A percentile compares a stretch with the other conserved stretches of the same genome.
Conservation (phyloP, 2,113 vertebrate species). For the Australoheros scitulus region DNA sequence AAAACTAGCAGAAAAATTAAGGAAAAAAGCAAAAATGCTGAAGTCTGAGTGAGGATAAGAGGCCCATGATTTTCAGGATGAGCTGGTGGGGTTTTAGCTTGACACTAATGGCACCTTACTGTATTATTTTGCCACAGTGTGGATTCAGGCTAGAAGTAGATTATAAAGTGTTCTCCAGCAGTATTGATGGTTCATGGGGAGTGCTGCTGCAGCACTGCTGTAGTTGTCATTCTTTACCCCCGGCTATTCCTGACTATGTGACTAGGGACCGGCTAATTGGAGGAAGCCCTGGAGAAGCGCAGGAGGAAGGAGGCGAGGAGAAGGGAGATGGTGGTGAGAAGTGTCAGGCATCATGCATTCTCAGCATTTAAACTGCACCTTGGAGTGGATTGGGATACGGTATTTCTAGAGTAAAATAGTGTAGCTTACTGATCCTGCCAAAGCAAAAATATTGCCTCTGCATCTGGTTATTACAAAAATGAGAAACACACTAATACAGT, state of each 20-base stretch:
- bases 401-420: background rate
- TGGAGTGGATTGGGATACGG: background rate
- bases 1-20: slow-evolving; percentile 24
- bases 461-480: background rate
- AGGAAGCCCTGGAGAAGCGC: slow-evolving; percentile 73
- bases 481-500: background rate
- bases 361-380: slow-evolving; percentile 36
- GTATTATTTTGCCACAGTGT: slow-evolving; percentile 43
- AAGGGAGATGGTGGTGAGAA: slow-evolving; percentile 22
- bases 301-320: slow-evolving; percentile 31
- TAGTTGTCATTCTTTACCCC: slow-evolving; percentile 62
- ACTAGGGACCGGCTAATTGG: slow-evolving; percentile 78
- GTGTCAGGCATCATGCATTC: slow-evolving; percentile 39
- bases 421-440: background rate
- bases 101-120: slow-evolving; percentile 37
- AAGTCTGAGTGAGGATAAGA: slow-evolving; percentile 24
- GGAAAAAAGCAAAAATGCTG: slow-evolving; percentile 20
- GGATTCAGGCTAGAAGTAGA: slow-evolving; percentile 44
- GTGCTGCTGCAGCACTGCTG: slow-evolving; percentile 62
- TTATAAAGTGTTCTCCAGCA: slow-evolving; percentile 63
- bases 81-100: slow-evolving; percentile 41
- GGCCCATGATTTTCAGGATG: slow-evolving; percentile 20
- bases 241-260: slow-evolving; percentile 73
- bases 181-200: slow-evolving; percentile 58
- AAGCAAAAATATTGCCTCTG: background rate